Base-by-base conservation (phyloP, 23 tunicate species). In the Ciona savignyi region DNA sequence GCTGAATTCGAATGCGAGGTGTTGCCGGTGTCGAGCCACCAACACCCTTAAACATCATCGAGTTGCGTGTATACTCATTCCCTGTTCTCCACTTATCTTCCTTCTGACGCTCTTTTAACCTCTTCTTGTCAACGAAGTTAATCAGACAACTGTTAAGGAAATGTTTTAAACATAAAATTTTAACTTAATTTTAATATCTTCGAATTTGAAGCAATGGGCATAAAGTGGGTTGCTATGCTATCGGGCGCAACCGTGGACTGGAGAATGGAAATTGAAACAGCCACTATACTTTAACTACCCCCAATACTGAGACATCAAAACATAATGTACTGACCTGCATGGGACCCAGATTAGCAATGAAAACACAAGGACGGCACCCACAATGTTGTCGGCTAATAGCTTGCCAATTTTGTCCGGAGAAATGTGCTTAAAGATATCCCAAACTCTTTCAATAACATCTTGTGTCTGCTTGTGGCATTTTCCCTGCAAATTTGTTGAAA, bases 51-150 rank as follows among this genome's bases (percentile, higher is more conserved):
- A 81, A 73, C 2, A 29, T 64, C 2, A 29, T 63, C 29, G 29
- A 64, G 0, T 70, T 30, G 20, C 88, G 74, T 1, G 78, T 42
- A 51, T 62, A 67, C 3, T 82, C 87, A n/a, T 71, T 29, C 33
- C 66, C 79, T 6, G 11, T 9, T 15, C 15, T 9, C 85, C 85
- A 86, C 51, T 68, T 62, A 60, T 89, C 89, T 0, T 89, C 85
- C 66, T 80, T 71, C 42, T 76, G 76, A 2, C 86, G 70, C 0
- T 82, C 80, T 65, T 79, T 74, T 60, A 85, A 64, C 23, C 97
- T 76, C 83, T 80, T 85, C 68, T 91, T 91, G 80, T 91, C 97
- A 32, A 91, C 97, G 48, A 84, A 91, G 74, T 91, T 91, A n/a
- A 91, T 71, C 32, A 91, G 67, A 65, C 97, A 91, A 35, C 97